phyloP scores from a whole-genome alignment of 2,797 vertebrate genomes.

The Hozukius guyotensis region DNA sequence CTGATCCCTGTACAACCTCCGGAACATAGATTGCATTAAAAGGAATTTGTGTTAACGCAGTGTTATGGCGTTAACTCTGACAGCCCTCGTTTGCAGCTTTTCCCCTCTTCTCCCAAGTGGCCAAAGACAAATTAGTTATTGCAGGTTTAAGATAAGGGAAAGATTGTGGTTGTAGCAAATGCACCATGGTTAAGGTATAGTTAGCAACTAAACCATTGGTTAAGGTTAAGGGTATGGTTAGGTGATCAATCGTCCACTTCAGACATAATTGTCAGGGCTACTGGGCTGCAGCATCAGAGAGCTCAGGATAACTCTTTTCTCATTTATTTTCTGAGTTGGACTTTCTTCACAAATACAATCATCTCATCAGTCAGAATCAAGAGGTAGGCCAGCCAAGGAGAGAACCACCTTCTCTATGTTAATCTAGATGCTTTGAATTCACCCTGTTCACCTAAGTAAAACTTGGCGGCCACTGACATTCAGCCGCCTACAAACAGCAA shows the following conservation, averaged over 20 bases:
- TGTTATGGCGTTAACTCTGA: no score
- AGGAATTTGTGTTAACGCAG: no score
- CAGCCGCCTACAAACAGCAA: background rate
- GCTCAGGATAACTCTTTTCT: background rate
- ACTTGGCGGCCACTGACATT: background rate
- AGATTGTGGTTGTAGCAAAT: no score
- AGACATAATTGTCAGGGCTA: background rate
- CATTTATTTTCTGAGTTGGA: background rate
- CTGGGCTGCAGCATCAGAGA: background rate
- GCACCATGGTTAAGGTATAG: background rate
- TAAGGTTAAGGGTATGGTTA: background rate
- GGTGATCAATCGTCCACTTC: background rate
- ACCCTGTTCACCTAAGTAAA: background rate
- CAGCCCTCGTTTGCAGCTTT: no score
- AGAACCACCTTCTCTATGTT: background rate
- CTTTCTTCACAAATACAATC: background rate
- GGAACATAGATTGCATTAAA: no score
- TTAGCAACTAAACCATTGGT: background rate
- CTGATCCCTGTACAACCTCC: no score
- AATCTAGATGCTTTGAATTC: background rate
- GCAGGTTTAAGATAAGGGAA: no score
- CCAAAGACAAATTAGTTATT: background rate
- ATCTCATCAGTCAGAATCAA: background rate
- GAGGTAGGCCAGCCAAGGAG: accelerated
- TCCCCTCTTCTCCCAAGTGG: background rate